Evolutionary conservation across 2,888 invertebrate genomes (phyloP), one percentile per base, ranked within the genome.

Genomic region (Aphrophora alni): DNA sequence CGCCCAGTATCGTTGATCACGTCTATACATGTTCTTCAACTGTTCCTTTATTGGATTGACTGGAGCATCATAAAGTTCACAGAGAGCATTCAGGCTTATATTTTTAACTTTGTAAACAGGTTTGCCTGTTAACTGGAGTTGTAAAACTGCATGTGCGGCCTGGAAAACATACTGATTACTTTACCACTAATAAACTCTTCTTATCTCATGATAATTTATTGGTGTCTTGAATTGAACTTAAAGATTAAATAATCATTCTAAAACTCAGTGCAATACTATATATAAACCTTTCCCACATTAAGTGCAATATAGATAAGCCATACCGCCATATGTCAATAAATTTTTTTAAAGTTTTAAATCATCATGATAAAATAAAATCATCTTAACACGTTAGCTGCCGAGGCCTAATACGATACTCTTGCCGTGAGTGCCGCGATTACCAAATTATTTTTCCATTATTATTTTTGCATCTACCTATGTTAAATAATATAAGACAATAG

Each of bases 41-140:
- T 96, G 96, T 87, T 97, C 97, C 88, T 97, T 98, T 89, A 97
- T 93, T 0, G 97, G 96, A 89, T 97, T 98, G 86, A 93, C 91
- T 0, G 96, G 95, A 74, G 96, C 96, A 87, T 94, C 95, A 88
- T 97, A 97, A 83, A 94, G 91, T 88, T 97, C 95, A 88, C 98
- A 98, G 78, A 98, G 90, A 78, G 97, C 95, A 90, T 97, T 97
- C 81, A 98, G 90, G 85, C 97, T 96, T 74, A 97, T 93, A 88
- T 96, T 96, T 89, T 98, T 97, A 77, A 97, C 96, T 90, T 98
- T 98, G 87, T 97, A 96, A 76, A 98, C 96, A 44, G 98, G 97
- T 86, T 96, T 95, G 82, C 94, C 94, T 82, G 94, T 95, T 86
- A 96, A 95, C 89, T 97, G 97, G 87, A 93, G 94, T 87, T 97